Base-by-base conservation (phyloP, 2,113 vertebrate species). In the Festucalex cinctus region DNA sequence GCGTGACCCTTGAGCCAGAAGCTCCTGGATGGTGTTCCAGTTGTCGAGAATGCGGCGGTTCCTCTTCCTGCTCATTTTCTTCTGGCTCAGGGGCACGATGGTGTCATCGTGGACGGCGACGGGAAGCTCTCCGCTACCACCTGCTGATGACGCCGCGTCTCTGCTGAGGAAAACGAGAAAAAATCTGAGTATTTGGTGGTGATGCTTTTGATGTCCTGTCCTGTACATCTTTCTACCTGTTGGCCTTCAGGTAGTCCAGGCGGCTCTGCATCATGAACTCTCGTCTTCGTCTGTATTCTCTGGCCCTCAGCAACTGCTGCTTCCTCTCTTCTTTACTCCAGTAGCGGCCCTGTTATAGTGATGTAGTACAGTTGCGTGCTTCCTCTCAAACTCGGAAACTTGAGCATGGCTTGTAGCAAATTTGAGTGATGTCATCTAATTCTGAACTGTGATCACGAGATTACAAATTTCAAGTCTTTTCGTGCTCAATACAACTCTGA, bases 11-110 rank as follows among this genome's bases (percentile, higher is more conserved):
- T 94, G 93, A 17, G 94, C 93, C 88, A 95, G 81, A 84, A 95
- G 94, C 88, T 95, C 94, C 86, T 95, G 94, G 77, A 95, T 95
- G 69, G 94, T 95, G 68, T 93, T 91, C 94, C 94, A 95, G 89
- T 95, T 95, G 80, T 95, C 93, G n/a, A 94, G 81, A 76, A 94
- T 95, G 43, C 92, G 91, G 9, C 91, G 88, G 76, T 90, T 95
- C 54, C 94, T 86, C 68, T 88, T 94, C 84, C 91, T 93, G 80
- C 86, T 89, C 73, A 86, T 91, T 70, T 94, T 93, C 81, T 90
- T 91, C 80, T 94, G 93, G 80, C 93, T 94, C 53, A 94, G 85
- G 3, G 90, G 88, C 20, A 94, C 88, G 79, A 94, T 92, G 83
- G 75, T 80, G 73, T 70, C 10, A 49, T 17, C 20, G 22, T 9